Conservation (phyloP, 53 echinoderm and acorn worm species). For the Holothuria leucospilota region DNA sequence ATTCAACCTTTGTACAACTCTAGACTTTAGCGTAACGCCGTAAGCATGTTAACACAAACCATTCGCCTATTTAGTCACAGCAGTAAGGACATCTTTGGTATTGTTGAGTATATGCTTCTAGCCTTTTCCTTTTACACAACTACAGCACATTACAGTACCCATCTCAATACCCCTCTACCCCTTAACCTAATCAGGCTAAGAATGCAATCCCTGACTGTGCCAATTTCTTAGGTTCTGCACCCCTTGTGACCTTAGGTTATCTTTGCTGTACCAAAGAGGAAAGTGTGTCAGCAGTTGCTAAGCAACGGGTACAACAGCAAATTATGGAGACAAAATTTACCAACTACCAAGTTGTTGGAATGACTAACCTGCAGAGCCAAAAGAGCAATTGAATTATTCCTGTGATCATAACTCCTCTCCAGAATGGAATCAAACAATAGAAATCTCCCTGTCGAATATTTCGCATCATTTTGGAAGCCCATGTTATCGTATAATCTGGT, state of each 20-base stretch:
- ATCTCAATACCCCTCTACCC: constrained; percentile 13
- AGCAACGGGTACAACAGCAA: constrained; percentile 12
- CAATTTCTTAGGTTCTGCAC: constrained; percentile 41
- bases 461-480: too few species aligned
- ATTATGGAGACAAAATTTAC: constrained; percentile 3
- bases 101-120: too few species aligned
- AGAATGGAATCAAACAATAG: background rate
- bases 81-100: too few species aligned
- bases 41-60: too few species aligned
- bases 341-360: background rate
- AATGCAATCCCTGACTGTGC: constrained; percentile 42
- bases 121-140: too few species aligned
- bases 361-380: constrained; percentile 19
- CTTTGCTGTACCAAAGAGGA: constrained; percentile 7
- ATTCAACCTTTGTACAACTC: too few species aligned
- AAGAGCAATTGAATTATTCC: constrained; percentile 48
- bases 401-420: background rate
- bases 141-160: background rate
- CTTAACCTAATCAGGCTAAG: constrained; percentile 48
- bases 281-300: constrained; percentile 13
- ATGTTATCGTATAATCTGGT: too few species aligned
- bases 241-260: constrained; percentile 43
- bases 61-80: too few species aligned
- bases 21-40: too few species aligned
- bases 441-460: too few species aligned